phyloP scores from a whole-genome alignment of 2,888 invertebrate species.

The Dyspetes luteomarginatus region DNA sequence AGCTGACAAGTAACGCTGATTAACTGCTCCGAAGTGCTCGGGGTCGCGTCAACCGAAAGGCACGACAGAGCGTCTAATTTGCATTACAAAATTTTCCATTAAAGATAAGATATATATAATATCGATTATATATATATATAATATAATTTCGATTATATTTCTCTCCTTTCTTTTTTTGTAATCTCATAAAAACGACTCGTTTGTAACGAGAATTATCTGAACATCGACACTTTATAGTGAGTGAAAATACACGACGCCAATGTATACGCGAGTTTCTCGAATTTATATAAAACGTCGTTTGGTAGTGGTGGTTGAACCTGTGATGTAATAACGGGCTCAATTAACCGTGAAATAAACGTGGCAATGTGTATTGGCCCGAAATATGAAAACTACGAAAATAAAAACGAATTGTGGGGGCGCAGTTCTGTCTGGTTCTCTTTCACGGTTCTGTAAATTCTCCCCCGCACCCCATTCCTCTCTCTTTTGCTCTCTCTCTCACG shows the following conservation, averaged over 20 bases:
- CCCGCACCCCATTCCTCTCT: not conserved
- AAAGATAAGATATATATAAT: no score
- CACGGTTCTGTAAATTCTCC: constrained; percentile 56
- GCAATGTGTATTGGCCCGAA: constrained; percentile 38
- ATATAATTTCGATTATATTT: constrained; percentile 13
- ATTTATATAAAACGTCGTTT: not conserved
- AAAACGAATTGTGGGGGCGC: constrained; percentile 28
- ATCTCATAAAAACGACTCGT: constrained; percentile 1
- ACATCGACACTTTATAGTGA: constrained; percentile 30
- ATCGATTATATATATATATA: no score
- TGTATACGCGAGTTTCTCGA: not conserved
- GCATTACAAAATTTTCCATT: no score
- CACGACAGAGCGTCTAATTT: no score
- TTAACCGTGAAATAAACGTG: constrained; percentile 62
- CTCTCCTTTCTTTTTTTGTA: not conserved
- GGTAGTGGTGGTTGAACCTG: constrained; percentile 24
- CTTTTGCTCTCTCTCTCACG: no score
- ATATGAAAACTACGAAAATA: constrained; percentile 47
- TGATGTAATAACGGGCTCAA: constrained; percentile 58
- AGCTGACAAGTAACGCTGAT: no score
- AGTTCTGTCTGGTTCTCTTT: constrained; percentile 58
- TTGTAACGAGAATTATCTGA: constrained; percentile 16
- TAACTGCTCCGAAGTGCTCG: no score
- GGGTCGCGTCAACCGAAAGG: no score
- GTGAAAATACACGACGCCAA: not conserved